Percentiles rank a stretch among this genome's conserved stretches.
Evolutionary conservation across 1,140 invertebrate genomes (phyloP).

Genomic region (Diorhabda sublineata): DNA sequence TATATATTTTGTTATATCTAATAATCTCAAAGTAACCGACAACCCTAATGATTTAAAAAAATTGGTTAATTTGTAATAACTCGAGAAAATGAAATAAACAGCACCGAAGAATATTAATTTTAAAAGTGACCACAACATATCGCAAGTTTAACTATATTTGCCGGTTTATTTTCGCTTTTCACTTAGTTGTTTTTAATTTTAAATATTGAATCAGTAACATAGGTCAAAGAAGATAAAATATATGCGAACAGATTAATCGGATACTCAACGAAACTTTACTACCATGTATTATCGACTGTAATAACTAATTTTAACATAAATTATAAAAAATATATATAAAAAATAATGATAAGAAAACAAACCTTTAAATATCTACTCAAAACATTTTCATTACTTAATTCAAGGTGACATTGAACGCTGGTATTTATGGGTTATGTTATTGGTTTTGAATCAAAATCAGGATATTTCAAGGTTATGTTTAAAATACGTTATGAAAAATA

Average conservation of each 20-base stretch:
- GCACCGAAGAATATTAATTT: neutral
- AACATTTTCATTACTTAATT: slow-evolving; percentile 9
- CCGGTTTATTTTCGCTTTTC: neutral
- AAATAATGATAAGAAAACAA: neutral
- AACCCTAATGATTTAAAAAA: slow-evolving; percentile 1
- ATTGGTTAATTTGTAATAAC: neutral
- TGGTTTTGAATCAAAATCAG: too few relatives aligned
- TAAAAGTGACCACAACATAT: neutral
- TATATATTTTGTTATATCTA: slow-evolving; percentile 11
- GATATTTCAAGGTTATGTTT: too few relatives aligned
- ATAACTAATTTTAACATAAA: neutral
- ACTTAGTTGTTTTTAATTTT: neutral
- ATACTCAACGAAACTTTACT: neutral
- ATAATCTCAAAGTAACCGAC: slow-evolving; percentile 21
- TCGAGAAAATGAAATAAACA: neutral
- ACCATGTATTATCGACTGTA: too few relatives aligned
- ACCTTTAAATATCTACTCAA: neutral
- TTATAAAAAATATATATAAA: neutral
- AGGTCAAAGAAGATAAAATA: neutral
- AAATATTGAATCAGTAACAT: neutral
- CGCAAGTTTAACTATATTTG: neutral
- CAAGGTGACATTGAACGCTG: slow-evolving; percentile 8
- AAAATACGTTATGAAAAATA: too few relatives aligned
- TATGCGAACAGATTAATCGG: neutral
- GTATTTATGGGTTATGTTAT: too few relatives aligned